Evolutionary conservation across 2,113 vertebrate genomes (phyloP).

Genomic region (human (Homo sapiens)): DNA sequence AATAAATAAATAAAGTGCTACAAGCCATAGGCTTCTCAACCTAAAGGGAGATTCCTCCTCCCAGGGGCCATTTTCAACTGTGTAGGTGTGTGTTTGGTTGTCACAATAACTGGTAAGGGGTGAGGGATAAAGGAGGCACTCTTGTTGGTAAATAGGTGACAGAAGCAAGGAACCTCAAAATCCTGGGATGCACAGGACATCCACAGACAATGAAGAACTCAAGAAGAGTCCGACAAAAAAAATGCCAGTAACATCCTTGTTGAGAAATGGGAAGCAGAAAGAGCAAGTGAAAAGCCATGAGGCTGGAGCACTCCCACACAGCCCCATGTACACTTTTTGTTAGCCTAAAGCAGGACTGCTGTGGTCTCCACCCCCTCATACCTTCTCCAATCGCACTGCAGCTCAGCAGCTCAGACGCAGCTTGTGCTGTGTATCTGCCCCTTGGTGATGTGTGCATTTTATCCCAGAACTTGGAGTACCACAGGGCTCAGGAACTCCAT

Average conservation of each 20-base stretch:
- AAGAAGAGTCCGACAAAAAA: neutral
- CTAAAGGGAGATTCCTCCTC: fast-evolving
- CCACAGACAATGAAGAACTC: neutral
- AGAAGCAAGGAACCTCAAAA: neutral
- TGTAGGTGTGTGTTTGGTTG: neutral
- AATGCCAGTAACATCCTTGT: neutral
- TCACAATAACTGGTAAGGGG: neutral
- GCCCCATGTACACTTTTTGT: neutral
- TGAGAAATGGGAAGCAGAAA: neutral
- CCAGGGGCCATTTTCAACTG: neutral
- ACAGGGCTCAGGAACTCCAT: fast-evolving
- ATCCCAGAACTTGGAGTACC: neutral
- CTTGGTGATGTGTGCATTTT: fast-evolving
- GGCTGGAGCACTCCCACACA: neutral
- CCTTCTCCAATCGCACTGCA: neutral
- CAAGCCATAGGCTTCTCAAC: neutral
- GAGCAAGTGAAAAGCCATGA: neutral
- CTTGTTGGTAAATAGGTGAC: neutral
- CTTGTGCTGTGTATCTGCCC: fast-evolving
- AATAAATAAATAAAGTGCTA: too few species aligned
- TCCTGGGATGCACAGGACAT: neutral
- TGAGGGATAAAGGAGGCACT: fast-evolving
- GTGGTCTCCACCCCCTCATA: fast-evolving
- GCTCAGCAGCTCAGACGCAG: fast-evolving
- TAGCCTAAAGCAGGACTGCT: neutral